phyloP scores from a whole-genome alignment of 2,888 invertebrate species.

The Diaphora mendica region DNA sequence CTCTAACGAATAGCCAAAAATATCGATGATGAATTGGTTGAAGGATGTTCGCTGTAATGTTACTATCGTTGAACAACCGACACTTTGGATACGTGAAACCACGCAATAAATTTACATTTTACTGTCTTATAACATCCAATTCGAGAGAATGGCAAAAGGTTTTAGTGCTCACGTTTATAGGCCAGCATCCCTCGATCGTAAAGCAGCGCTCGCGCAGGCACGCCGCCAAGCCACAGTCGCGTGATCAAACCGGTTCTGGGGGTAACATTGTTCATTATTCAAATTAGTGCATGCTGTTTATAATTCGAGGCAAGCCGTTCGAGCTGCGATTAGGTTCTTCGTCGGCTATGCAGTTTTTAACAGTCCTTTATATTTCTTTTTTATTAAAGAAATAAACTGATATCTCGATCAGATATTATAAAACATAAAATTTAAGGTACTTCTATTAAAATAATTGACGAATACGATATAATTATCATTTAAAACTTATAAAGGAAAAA shows the following conservation, averaged over 20 bases:
- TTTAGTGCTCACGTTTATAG: slow-evolving; percentile 68
- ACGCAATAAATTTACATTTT: slow-evolving; percentile 46
- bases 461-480: background rate
- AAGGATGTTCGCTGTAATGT: slow-evolving; percentile 46
- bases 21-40: slow-evolving; percentile 70
- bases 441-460: background rate
- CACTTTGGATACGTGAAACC: slow-evolving; percentile 38
- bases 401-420: slow-evolving; percentile 8
- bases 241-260: slow-evolving; percentile 77
- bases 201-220: slow-evolving; percentile 61
- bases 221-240: slow-evolving; percentile 57
- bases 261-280: slow-evolving; percentile 84
- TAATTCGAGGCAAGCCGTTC: slow-evolving; percentile 74
- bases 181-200: slow-evolving; percentile 70
- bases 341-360: slow-evolving; percentile 39
- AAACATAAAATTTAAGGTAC: background rate
- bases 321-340: slow-evolving; percentile 61
- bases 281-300: slow-evolving; percentile 83
- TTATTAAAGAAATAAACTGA: slow-evolving; percentile 16
- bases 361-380: slow-evolving; percentile 37
- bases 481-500: background rate
- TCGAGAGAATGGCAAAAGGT: slow-evolving; percentile 58
- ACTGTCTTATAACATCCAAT: slow-evolving; percentile 52
- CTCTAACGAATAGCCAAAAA: slow-evolving; percentile 70
- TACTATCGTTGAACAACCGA: slow-evolving; percentile 27